Evolutionary conservation across 2,888 invertebrate genomes (phyloP), one percentile per base, ranked within the genome.

Genomic region (Cephus sareptanus): DNA sequence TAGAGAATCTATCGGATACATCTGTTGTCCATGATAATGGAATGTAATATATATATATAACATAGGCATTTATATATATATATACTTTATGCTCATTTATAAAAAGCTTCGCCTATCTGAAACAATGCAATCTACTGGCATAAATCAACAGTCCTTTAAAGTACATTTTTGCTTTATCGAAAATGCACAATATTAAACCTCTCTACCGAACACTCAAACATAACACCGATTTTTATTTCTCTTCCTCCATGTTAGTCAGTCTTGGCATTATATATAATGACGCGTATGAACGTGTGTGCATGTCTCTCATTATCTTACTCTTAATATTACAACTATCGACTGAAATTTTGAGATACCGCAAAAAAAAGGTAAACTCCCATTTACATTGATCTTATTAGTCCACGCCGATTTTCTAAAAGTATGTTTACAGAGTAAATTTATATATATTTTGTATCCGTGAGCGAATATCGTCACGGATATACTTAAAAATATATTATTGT

Each of bases 401-500:
- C 56, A 23, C 6, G 56, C 56, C 56, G 9, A 56, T 56, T 56
- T 56, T 23, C 23, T 56, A 56, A 56, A 23, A 56, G 56, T 56
- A 56, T 23, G 56, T 23, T 56, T 56, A 56, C 56, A 23, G 9
- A 23, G 23, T 56, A 56, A 56, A 56, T 56, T 56, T 56, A 23
- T 56, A 56, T 23, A 15, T 71, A 71, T 34, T 31, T 31, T 71
- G 30, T 71, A 71, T 71, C 34, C 71, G 31, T 9, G 71, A 31
- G 71, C 31, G 71, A 71, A 33, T 71, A 31, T 12, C 71, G 31
- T 23, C 71, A 33, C 33, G 33, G 33, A 33, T 33, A 33, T 33
- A 33, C 90, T 91, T 91, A 91, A 89, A 90, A 89, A 90, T 91
- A 91, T 88, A 91, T 91, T 91, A 91, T 91, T 91, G 91, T 91